Conservation (phyloP, 2,888 invertebrate species). For the Saturnia japonica region DNA sequence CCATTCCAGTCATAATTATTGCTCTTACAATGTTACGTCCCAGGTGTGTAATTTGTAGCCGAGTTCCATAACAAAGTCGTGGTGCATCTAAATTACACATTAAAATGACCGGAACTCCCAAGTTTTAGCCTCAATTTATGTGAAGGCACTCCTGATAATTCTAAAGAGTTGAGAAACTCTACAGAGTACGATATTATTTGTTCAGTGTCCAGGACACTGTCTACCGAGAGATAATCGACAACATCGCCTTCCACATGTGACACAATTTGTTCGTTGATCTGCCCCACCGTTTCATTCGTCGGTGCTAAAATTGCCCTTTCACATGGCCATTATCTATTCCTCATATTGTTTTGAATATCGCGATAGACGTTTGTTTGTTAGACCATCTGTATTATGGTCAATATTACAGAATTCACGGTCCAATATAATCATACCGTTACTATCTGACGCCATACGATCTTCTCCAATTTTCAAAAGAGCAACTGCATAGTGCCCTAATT, state of each 20-base stretch:
- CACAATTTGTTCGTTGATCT: constrained; percentile 13
- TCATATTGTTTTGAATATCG: background rate
- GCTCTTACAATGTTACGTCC: constrained; percentile 30
- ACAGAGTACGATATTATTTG: constrained; percentile 25
- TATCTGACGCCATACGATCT: too few relatives aligned
- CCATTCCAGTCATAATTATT: constrained; percentile 30
- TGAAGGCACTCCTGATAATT: constrained; percentile 35
- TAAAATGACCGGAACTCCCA: constrained; percentile 37
- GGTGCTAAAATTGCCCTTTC: background rate
- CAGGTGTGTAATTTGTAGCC: constrained; percentile 24
- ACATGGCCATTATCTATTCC: background rate
- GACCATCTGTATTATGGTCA: too few relatives aligned
- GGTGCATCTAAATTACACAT: constrained; percentile 38
- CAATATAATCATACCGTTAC: too few relatives aligned
- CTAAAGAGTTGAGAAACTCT: constrained; percentile 39
- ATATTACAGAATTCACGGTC: too few relatives aligned
- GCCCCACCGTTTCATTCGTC: background rate
- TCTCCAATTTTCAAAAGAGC: too few relatives aligned
- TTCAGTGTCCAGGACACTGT: constrained; percentile 28
- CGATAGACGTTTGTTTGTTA: background rate
- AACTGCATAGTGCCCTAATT: too few relatives aligned
- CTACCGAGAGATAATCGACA: constrained; percentile 28
- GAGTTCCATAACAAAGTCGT: constrained; percentile 30
- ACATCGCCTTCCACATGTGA: constrained; percentile 24
- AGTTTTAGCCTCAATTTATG: constrained; percentile 37